Percentiles rank a stretch among this genome's conserved stretches.
Conservation (phyloP, 2,113 vertebrate genomes). For the Oryzias javanicus region DNA sequence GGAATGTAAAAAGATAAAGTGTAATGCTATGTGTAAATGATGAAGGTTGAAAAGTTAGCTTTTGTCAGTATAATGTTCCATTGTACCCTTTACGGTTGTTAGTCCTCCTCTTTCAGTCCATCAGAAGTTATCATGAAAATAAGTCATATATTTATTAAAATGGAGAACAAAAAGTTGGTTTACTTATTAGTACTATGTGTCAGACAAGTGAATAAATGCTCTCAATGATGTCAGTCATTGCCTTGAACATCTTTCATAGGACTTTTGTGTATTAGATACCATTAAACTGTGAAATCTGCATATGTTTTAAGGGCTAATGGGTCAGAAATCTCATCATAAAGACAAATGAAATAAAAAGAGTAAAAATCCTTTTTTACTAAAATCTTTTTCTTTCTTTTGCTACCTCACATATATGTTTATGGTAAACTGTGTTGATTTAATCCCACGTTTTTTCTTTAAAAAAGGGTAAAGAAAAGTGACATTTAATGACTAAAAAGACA, state of each 20-base stretch:
- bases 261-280: conserved; percentile 37
- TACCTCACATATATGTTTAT: conserved; percentile 10
- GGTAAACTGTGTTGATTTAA: conserved; percentile 2
- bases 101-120: too few relatives aligned
- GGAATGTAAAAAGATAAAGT: too few relatives aligned
- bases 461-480: conserved; percentile 19
- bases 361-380: conserved; percentile 29
- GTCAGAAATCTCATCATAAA: conserved; percentile 44
- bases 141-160: neutral
- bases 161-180: conserved; percentile 26
- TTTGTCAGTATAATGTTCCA: too few relatives aligned
- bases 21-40: too few relatives aligned
- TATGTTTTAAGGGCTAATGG: conserved; percentile 28
- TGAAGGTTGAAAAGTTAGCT: too few relatives aligned
- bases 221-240: conserved; percentile 38
- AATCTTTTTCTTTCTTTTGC: conserved; percentile 16
- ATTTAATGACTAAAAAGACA: conserved; percentile 22
- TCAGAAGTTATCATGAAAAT: too few relatives aligned
- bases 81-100: too few relatives aligned
- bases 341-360: conserved; percentile 29
- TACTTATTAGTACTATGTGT: conserved; percentile 40
- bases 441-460: conserved; percentile 7
- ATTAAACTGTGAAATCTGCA: conserved; percentile 45
- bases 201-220: conserved; percentile 38
- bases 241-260: conserved; percentile 41